phyloP scores from a whole-genome alignment of 2,797 vertebrate species.

The Orestias chungarensis region DNA sequence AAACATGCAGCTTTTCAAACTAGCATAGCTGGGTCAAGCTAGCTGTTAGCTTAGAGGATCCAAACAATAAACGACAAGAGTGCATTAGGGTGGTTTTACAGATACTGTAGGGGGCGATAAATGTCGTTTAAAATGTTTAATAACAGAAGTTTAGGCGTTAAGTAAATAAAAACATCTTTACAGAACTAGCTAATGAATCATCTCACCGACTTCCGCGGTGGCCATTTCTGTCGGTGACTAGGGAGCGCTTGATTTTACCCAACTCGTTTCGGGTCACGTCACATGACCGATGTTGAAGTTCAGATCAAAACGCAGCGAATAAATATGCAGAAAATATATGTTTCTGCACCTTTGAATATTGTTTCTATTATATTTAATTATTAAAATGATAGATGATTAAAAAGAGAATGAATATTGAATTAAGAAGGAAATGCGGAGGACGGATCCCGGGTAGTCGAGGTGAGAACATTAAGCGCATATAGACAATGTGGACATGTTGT shows the following conservation, averaged over 20 bases:
- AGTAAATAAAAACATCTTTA: background rate
- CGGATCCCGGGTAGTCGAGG: background rate
- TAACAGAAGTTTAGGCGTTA: fast-evolving
- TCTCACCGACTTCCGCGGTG: slow-evolving; percentile 80
- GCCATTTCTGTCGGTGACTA: slow-evolving; percentile 68
- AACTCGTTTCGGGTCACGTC: background rate
- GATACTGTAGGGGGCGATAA: fast-evolving
- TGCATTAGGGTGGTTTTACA: fast-evolving
- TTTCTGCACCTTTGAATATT: too few relatives aligned
- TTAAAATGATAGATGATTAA: background rate
- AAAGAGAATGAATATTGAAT: background rate
- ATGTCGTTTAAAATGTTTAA: fast-evolving
- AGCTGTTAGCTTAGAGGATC: slow-evolving; percentile 42
- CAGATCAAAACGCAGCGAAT: background rate
- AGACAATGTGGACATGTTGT: background rate
- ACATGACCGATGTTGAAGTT: slow-evolving; percentile 6
- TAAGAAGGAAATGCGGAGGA: fast-evolving
- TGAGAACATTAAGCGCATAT: slow-evolving; percentile 16
- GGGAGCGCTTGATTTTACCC: slow-evolving; percentile 21
- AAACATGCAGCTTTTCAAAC: background rate
- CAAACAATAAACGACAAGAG: background rate
- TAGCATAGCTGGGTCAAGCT: slow-evolving; percentile 19
- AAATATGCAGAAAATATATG: too few relatives aligned
- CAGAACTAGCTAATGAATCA: background rate
- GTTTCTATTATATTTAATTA: background rate